Base-by-base conservation (phyloP, 2,888 invertebrate species). In the Drosophila mettleri region DNA sequence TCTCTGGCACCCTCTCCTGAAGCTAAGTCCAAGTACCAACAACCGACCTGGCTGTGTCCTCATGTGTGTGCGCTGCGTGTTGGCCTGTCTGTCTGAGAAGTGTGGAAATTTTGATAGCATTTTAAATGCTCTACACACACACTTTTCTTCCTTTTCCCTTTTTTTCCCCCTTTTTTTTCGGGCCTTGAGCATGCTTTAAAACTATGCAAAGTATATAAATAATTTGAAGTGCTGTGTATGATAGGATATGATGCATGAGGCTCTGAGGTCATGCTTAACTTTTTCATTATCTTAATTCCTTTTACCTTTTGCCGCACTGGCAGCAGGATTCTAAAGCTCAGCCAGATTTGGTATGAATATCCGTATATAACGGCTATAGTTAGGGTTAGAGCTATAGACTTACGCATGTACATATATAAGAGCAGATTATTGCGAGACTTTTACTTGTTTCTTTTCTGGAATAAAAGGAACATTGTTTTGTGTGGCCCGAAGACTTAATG, bases 81-180 rank as follows among this genome's bases (percentile, higher is more conserved):
- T 60, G 48, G 41, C 6, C 51, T 53, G 70, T 55, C 65, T 51
- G 61, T 58, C 43, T 67, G 48, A n/a, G 41, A 74, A 69, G 71
- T 64, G 61, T 61, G 46, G 53, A 63, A 66, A 65, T 63, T 62
- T 60, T 71, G 59, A 58, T 62, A 46, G 70, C 76, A 58, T 63
- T 75, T 78, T 69, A 64, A 62, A 67, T 73, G 74, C 67, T 60
- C 72, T 74, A 62, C 39, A 52, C 43, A 65, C 57, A 14, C 16
- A 14, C 18, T 34, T 49, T 49, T 33, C n/a, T 27, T 5, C 16
- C n/a, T n/a, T n/a, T n/a, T n/a, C n/a, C n/a, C n/a, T n/a, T n/a
- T n/a, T n/a, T n/a, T n/a, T n/a, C n/a, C n/a, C n/a, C n/a, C n/a
- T 27, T 10, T 12, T 16, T 3, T 46, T 29, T 9, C 10, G 61